Base-by-base conservation (phyloP, 2,113 vertebrate genomes). In the Datnioides undecimradiatus region DNA sequence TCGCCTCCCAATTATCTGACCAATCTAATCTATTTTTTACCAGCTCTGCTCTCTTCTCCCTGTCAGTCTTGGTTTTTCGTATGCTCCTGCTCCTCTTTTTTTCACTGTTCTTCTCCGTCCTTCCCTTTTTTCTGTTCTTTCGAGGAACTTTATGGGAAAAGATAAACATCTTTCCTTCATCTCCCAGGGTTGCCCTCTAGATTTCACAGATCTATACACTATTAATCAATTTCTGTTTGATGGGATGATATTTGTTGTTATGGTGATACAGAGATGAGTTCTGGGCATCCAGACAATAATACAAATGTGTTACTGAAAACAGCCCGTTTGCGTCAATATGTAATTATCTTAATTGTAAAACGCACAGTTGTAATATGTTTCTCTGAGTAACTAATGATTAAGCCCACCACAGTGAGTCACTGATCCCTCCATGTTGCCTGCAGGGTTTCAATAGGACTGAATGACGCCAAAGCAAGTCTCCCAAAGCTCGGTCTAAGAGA, bases 11-110 rank as follows among this genome's bases (percentile, higher is more conserved):
- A 58, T 78, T 29, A 76, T 76, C 40, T 33, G 33, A 76, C 31
- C 31, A 84, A 58, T 74, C 13, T 67, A 84, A 58, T 74, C 13
- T 67, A 48, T 54, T 54, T 67, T 63, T 58, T 23, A 80, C 54
- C 38, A 55, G 41, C 31, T 67, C 25, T 46, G 33, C 52, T 46
- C 46, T 65, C 12, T 55, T 68, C 38, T 67, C 34, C 29, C 31
- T 66, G 51, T 73, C 46, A 31, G 10, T 41, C 57, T 54, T 14
- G n/a, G 17, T 49, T 68, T 65, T 83, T 69, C 51, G n/a, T 40
- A 23, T 17, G 27, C 25, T 33, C 38, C 12, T 29, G 5, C 33
- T 46, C 41, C 11, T 8, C 13, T 17, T 43, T 40, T 40, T 72
- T 29, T 8, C 49, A 14, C 31, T 49, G 0, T 52, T n/a, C 49